phyloP scores from a whole-genome alignment of 2,797 vertebrate species.

The Cirrhinus molitorella region DNA sequence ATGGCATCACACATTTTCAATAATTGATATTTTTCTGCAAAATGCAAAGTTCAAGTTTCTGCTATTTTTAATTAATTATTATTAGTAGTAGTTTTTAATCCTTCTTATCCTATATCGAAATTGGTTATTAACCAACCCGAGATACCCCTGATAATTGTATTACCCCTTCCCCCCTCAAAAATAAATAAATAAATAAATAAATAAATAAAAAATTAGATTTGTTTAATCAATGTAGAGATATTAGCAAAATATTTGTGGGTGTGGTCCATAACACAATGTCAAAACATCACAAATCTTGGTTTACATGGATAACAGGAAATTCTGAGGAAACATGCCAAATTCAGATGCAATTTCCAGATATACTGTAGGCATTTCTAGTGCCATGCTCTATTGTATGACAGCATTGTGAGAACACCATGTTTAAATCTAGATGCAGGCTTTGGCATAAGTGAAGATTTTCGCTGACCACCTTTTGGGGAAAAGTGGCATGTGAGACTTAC shows the following conservation, averaged over 20 bases:
- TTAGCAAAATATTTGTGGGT: too few relatives aligned
- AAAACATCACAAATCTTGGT: too few relatives aligned
- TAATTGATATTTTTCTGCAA: not conserved
- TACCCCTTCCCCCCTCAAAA: too few relatives aligned
- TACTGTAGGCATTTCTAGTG: not conserved
- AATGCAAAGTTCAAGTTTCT: not conserved
- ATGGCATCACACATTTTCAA: not conserved
- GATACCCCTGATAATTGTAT: too few relatives aligned
- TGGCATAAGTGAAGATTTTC: not conserved
- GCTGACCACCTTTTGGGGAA: not conserved
- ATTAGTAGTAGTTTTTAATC: too few relatives aligned
- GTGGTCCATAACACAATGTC: too few relatives aligned
- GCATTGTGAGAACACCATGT: not conserved
- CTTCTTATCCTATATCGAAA: not conserved
- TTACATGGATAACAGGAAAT: too few relatives aligned
- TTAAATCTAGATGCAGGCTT: not conserved
- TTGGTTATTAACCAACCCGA: not conserved
- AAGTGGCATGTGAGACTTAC: not conserved
- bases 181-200: too few relatives aligned
- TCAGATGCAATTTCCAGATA: not conserved
- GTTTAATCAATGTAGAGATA: too few relatives aligned
- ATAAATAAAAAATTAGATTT: too few relatives aligned
- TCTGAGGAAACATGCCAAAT: too few relatives aligned
- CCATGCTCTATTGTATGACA: not conserved
- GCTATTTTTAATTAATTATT: not conserved